Evolutionary conservation across 30 jellyfish, hydroid and myxozoan genomes (phyloP), one percentile per base, ranked within the genome.

Genomic region (Morbakka virulenta): DNA sequence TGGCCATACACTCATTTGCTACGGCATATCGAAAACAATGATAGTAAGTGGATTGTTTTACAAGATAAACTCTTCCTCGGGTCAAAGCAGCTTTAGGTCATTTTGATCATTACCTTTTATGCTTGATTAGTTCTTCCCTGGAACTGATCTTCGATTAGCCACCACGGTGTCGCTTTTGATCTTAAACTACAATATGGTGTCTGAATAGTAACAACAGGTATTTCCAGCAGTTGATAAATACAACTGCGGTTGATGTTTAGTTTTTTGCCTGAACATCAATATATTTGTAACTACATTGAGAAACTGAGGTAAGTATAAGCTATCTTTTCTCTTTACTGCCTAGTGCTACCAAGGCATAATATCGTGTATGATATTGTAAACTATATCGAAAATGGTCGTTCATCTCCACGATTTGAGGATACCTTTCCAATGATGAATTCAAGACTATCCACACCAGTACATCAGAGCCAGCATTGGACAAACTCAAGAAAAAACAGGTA

Each of bases 321-420:
- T 41, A 41, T 17, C 9, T 41, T 41, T 41, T 41, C 17, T 41
- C 48, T 72, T 4, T 4, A 41, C 36, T 20, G 72, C 41, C 22
- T 61, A 87, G 96, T 53, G 29, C 76, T 87, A 0, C 96, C 96
- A 52, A 51, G 96, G 28, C 96, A 87, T 33, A 84, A 87, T 80
- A 74, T 87, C 34, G 74, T 87, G 82, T 81, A 64, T 67, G 96
- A 87, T 70, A 78, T 87, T 32, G 69, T 87, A 76, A 50, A 87
- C 34, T 87, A 31, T 57, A 69, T 87, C 17, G 62, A 35, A 57
- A 67, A 84, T 50, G 96, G 96, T 30, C 22, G 17, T 32, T 79
- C 89, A 2, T 67, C 89, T 22, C 89, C 89, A 12, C 79, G 87
- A 26, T 83, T 83, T 53, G 47, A 41, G 23, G 95, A 83, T 52